Evolutionary conservation across 2,113 vertebrate genomes (phyloP).

Genomic region (Protomyctophum bolini): DNA sequence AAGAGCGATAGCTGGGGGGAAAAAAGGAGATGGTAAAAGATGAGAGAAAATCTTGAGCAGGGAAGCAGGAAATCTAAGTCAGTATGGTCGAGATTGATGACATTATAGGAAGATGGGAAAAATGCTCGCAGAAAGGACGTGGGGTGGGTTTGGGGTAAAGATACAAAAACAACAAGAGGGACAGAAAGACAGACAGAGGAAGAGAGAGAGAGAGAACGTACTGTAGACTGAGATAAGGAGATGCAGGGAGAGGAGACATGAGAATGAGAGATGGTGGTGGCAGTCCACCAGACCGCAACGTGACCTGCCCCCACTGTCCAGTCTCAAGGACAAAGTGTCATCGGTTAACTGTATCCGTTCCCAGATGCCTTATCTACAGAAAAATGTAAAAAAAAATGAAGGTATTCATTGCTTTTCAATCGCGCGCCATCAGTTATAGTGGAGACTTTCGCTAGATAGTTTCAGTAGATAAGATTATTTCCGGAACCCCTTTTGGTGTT

Average conservation of each 20-base stretch:
- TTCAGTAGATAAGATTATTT: no score
- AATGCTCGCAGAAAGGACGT: constrained; percentile 45
- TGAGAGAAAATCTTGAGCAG: constrained; percentile 69
- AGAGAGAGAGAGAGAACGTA: background rate
- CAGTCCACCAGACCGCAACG: constrained; percentile 23
- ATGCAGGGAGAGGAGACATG: constrained; percentile 4
- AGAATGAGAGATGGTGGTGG: constrained; percentile 44
- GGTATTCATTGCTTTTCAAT: constrained; percentile 92
- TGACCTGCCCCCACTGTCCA: constrained; percentile 59
- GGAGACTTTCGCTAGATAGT: no score
- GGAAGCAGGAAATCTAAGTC: constrained; percentile 66
- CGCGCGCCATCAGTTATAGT: constrained; percentile 88
- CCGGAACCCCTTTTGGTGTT: no score
- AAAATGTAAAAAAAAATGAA: constrained; percentile 71
- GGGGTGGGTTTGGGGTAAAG: constrained; percentile 24
- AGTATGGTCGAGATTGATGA: constrained; percentile 73
- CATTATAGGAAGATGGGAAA: constrained; percentile 70
- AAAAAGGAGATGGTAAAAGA: constrained; percentile 39
- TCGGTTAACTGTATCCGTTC: constrained; percentile 60
- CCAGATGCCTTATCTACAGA: constrained; percentile 71
- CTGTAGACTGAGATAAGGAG: background rate
- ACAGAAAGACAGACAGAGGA: constrained; percentile 1
- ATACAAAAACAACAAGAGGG: constrained; percentile 42
- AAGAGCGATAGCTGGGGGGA: constrained; percentile 47
- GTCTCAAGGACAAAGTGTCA: constrained; percentile 71